Conservation (phyloP, 2,797 vertebrate genomes). For the Geotrypetes seraphini region DNA sequence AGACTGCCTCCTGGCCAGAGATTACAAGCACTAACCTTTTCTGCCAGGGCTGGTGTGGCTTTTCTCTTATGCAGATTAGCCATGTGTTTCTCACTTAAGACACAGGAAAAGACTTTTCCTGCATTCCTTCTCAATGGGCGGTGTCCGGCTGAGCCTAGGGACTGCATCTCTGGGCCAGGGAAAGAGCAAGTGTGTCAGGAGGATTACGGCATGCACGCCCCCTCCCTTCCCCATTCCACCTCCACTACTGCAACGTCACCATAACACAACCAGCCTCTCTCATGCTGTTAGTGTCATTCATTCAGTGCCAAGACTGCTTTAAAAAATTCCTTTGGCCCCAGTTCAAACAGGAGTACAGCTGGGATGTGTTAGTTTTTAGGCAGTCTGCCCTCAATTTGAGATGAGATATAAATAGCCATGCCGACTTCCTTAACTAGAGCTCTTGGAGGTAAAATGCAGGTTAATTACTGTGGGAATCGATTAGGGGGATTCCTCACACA, state of each 20-base stretch:
- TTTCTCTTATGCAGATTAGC: slow-evolving; percentile 97
- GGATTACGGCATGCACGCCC: slow-evolving; percentile 38
- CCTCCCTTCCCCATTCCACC: slow-evolving; percentile 52
- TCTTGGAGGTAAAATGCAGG: slow-evolving; percentile 79
- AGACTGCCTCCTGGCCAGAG: slow-evolving; percentile 62
- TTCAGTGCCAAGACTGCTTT: slow-evolving; percentile 92
- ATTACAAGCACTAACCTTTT: slow-evolving; percentile 72
- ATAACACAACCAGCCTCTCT: slow-evolving; percentile 61
- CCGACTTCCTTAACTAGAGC: slow-evolving; percentile 83
- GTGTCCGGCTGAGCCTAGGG: slow-evolving; percentile 36
- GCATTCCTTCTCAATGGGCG: slow-evolving; percentile 54
- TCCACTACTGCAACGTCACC: slow-evolving; percentile 58
- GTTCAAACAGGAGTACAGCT: slow-evolving; percentile 95
- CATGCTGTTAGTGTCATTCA: slow-evolving; percentile 84
- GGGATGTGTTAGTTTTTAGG: slow-evolving; percentile 96
- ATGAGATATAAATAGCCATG: slow-evolving; percentile 91
- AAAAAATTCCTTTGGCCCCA: slow-evolving; percentile 93
- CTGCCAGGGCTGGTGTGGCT: slow-evolving; percentile 81
- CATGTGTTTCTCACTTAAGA: slow-evolving; percentile 85
- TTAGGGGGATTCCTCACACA: no score
- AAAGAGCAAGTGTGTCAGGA: slow-evolving; percentile 25
- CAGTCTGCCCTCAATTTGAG: slow-evolving; percentile 92
- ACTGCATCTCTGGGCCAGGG: slow-evolving; percentile 10
- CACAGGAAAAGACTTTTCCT: slow-evolving; percentile 64
- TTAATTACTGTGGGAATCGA: slow-evolving; percentile 94